Percentiles rank a stretch among this genome's conserved stretches.
These are phyloP conservation scores for Rhopalosiphum padi DNA, from an alignment of 1,140 invertebrate genomes.

Conservation along the genomic window DNA sequence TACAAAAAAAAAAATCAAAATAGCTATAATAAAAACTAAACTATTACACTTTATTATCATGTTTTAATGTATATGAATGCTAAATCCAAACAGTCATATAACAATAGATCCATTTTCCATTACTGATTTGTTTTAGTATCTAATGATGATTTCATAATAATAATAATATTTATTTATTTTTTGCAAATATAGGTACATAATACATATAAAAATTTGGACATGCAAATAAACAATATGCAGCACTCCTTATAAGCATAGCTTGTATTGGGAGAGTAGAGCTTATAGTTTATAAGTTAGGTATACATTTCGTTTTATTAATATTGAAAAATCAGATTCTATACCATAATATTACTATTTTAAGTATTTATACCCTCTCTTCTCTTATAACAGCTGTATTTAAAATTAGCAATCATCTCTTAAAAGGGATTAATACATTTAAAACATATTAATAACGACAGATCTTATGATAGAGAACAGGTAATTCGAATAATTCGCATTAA, in stretches of 20 bases:
- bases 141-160: conserved; percentile 28
- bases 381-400: conserved; percentile 26
- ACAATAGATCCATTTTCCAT: background rate
- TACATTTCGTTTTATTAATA: background rate
- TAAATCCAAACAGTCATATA: background rate
- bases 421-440: background rate
- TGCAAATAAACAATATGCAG: too few relatives aligned
- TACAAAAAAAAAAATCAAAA: background rate
- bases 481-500: too few relatives aligned
- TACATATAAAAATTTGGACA: too few relatives aligned
- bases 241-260: too few relatives aligned
- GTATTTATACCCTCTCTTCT: conserved; percentile 19
- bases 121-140: background rate
- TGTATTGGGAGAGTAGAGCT: too few relatives aligned
- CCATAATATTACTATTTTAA: conserved; percentile 9
- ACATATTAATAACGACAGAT: too few relatives aligned
- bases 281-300: too few relatives aligned
- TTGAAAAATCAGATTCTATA: conserved; percentile 11
- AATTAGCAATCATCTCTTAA: conserved; percentile 37
- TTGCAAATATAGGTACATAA: too few relatives aligned
- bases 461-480: too few relatives aligned
- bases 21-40: too few relatives aligned
- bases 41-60: background rate
- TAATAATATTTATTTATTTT: too few relatives aligned
- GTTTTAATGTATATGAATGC: background rate